phyloP scores from a whole-genome alignment of 37 sponge, comb jelly and placozoan species.

The Ianthella basta region DNA sequence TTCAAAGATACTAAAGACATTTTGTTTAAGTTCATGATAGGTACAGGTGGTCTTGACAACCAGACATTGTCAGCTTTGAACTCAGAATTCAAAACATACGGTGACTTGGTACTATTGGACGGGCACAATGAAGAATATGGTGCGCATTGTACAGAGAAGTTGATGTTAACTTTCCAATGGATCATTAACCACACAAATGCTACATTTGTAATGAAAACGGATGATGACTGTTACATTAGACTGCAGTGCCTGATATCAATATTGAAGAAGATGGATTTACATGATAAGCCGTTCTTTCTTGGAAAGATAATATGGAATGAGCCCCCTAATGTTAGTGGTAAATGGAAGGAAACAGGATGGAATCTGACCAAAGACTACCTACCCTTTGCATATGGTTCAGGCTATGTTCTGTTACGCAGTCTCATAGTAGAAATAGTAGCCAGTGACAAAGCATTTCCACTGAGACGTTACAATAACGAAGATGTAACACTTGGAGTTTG shows the following conservation, averaged over 20 bases:
- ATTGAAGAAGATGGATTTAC: background rate
- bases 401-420: background rate
- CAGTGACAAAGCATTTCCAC: background rate
- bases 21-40: background rate
- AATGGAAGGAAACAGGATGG: background rate
- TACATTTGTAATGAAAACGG: background rate
- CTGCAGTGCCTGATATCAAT: background rate
- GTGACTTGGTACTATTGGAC: background rate
- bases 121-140: background rate
- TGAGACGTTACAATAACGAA: background rate
- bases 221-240: constrained; percentile 17
- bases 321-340: background rate
- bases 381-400: background rate
- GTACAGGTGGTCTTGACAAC: background rate
- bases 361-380: constrained; percentile 4
- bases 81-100: background rate
- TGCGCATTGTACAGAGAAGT: background rate
- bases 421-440: background rate
- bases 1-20: background rate
- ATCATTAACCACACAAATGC: background rate
- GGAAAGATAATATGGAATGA: background rate
- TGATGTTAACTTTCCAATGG: background rate
- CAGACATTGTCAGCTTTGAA: background rate
- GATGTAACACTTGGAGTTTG: constrained; percentile 2
- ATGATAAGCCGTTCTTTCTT: background rate